phyloP scores from a whole-genome alignment of 30 jellyfish, hydroid and myxozoan species.

The Haliclystus octoradiatus region DNA sequence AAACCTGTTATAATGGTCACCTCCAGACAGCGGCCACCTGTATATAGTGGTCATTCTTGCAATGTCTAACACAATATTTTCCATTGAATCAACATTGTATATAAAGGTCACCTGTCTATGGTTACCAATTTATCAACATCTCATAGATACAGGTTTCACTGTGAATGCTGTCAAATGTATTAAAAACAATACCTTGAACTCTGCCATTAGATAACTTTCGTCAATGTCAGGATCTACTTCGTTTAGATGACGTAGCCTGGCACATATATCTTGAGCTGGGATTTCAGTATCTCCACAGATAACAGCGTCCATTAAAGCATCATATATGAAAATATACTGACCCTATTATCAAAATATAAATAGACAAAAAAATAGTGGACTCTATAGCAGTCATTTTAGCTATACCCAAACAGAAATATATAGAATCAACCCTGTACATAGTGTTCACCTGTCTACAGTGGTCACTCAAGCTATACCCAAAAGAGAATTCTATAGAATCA shows the following conservation, averaged over 20 bases:
- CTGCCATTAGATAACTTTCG: conserved; percentile 66
- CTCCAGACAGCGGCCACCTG: not conserved
- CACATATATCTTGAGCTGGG: conserved; percentile 67
- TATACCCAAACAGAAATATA: not conserved
- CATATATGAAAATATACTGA: conserved; percentile 80
- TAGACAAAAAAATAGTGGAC: not conserved
- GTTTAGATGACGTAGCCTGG: conserved; percentile 52
- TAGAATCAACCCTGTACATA: no score
- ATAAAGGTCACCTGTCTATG: no score
- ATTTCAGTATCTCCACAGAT: conserved; percentile 93
- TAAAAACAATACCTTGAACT: conserved; percentile 94
- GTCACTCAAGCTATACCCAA: no score
- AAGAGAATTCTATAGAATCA: no score
- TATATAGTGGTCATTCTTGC: no score
- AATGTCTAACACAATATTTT: no score
- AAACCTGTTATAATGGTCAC: not conserved
- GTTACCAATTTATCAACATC: no score
- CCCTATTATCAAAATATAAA: conserved; percentile 24
- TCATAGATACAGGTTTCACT: no score
- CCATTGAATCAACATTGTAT: no score
- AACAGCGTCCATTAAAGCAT: conserved; percentile 80
- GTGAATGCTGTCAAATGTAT: no score
- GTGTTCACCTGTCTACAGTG: no score
- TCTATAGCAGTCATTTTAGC: not conserved
- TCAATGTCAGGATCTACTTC: conserved; percentile 74